These are phyloP conservation scores for Vireo altiloquus DNA, from an alignment of 2,113 vertebrate genomes.

Conservation along the genomic window DNA sequence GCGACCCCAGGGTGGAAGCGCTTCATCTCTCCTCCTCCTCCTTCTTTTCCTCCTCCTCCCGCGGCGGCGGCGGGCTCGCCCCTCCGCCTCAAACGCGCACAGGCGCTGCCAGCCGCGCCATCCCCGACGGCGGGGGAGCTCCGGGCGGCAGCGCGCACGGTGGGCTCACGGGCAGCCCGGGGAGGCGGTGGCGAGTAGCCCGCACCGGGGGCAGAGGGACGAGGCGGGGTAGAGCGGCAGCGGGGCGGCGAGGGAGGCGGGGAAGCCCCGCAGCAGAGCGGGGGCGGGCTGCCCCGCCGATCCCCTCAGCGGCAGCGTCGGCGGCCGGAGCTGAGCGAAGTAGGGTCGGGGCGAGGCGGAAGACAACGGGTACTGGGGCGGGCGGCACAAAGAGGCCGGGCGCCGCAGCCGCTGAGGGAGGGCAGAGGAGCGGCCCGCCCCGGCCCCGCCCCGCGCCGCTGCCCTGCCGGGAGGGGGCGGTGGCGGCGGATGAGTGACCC, in stretches of 20 bases:
- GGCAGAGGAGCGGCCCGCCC: neutral
- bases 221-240: neutral
- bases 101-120: neutral
- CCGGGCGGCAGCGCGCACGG: neutral
- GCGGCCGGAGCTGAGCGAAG: no score
- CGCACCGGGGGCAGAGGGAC: neutral
- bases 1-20: slow-evolving; percentile 2
- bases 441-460: neutral
- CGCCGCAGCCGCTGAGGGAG: no score
- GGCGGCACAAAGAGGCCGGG: no score
- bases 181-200: neutral
- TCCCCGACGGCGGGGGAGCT: neutral
- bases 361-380: no score
- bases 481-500: fast-evolving
- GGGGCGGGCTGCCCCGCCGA: no score
- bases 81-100: neutral
- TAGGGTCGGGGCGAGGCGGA: no score
- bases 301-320: no score
- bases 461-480: neutral
- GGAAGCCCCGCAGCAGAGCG: no score
- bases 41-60: neutral
- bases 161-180: neutral
- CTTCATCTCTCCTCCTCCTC: slow-evolving; percentile 15
- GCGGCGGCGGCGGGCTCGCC: neutral
- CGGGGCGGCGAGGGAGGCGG: no score